These are phyloP conservation scores for Gnathonemus echidnorhynchus DNA, from an alignment of 2,113 vertebrate genomes.

Conservation along the genomic window DNA sequence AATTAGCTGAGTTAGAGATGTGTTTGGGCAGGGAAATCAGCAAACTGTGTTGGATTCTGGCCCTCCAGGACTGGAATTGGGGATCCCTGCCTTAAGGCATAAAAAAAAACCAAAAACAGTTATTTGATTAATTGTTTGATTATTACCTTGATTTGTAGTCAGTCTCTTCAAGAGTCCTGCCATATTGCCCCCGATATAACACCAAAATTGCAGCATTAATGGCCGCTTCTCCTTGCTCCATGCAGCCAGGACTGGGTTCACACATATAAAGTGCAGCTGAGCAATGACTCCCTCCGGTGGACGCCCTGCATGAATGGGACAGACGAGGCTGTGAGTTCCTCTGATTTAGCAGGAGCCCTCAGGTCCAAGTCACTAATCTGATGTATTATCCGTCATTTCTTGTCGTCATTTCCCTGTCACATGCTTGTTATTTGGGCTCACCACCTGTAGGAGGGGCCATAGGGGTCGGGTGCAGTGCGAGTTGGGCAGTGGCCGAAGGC, in stretches of 20 bases:
- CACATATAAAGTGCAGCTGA: conserved; percentile 86
- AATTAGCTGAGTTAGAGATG: not conserved
- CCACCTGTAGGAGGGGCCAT: too few relatives aligned
- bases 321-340: conserved; percentile 61
- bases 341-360: not conserved
- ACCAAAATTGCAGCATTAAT: not conserved
- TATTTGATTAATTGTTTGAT: not conserved
- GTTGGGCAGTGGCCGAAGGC: too few relatives aligned
- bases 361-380: not conserved
- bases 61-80: not conserved
- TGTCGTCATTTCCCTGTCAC: not conserved
- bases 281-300: conserved; percentile 80
- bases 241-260: conserved; percentile 80
- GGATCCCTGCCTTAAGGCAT: not conserved
- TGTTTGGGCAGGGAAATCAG: not conserved
- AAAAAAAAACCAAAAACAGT: not conserved
- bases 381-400: not conserved
- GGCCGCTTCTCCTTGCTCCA: not conserved
- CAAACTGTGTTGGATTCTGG: not conserved
- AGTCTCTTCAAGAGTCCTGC: not conserved
- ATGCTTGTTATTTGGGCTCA: not conserved
- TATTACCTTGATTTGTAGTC: not conserved
- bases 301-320: conserved; percentile 69
- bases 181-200: not conserved
- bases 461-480: too few relatives aligned